Percentiles rank a stretch among this genome's conserved stretches.
Evolutionary conservation across 2,888 invertebrate genomes (phyloP).

Genomic region (Nymphalis polychloros): DNA sequence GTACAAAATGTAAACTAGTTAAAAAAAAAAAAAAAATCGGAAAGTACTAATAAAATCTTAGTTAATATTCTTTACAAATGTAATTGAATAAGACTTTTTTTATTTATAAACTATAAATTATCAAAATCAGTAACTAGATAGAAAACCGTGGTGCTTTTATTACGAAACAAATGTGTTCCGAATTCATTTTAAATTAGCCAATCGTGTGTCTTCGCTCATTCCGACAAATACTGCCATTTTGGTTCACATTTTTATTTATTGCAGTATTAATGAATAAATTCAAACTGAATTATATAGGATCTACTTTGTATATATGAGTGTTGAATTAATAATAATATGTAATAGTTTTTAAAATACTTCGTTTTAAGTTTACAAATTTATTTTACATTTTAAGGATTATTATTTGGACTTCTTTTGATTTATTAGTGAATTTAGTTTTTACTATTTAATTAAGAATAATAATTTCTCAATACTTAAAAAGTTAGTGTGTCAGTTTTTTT

Average conservation of each 20-base stretch:
- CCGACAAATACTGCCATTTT: constrained; percentile 53
- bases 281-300: constrained; percentile 18
- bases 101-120: constrained; percentile 14
- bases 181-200: constrained; percentile 21
- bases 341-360: constrained; percentile 33
- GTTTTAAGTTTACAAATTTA: constrained; percentile 32
- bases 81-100: constrained; percentile 2
- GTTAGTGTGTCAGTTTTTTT: constrained; percentile 35
- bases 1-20: neutral
- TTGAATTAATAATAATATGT: constrained; percentile 12
- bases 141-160: constrained; percentile 43
- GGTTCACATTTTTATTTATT: constrained; percentile 33
- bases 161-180: constrained; percentile 41
- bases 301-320: constrained; percentile 25
- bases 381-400: constrained; percentile 11
- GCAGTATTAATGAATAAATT: constrained; percentile 51
- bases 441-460: constrained; percentile 18
- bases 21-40: no score
- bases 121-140: constrained; percentile 10
- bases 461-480: constrained; percentile 39
- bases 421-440: constrained; percentile 21
- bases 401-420: constrained; percentile 5
- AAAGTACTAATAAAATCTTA: no score
- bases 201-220: constrained; percentile 40
- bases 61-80: no score